Conservation (phyloP, 2,113 vertebrate species). For the Neotoma lepida region DNA sequence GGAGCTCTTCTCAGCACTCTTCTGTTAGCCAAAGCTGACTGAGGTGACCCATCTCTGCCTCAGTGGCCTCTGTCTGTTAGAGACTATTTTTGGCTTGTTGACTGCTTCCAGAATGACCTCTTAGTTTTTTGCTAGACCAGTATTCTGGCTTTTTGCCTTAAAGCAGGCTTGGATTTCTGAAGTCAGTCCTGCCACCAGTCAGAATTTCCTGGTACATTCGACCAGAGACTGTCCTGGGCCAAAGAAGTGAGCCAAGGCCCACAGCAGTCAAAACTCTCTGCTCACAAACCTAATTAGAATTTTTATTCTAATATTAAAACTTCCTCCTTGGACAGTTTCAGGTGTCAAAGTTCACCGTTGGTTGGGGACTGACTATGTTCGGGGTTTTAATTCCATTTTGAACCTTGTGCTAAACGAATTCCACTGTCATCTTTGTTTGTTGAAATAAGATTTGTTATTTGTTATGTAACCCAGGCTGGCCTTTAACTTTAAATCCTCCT, state of each 20-base stretch:
- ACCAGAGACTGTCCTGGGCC: neutral
- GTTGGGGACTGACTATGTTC: neutral
- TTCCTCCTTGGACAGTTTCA: neutral
- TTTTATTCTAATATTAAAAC: constrained; percentile 18
- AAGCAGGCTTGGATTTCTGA: neutral
- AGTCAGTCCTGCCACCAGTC: neutral
- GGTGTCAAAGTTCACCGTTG: neutral
- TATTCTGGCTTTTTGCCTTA: neutral
- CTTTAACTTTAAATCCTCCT: neutral
- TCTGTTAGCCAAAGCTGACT: neutral
- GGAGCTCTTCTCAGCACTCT: neutral
- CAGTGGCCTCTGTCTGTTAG: neutral
- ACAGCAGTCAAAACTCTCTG: neutral
- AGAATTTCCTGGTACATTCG: neutral
- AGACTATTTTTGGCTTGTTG: neutral
- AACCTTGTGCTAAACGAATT: neutral
- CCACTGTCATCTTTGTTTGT: neutral
- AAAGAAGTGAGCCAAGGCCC: neutral
- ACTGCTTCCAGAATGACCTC: constrained; percentile 9
- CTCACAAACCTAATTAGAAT: neutral
- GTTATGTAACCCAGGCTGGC: neutral
- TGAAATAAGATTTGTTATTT: neutral
- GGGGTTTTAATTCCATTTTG: neutral
- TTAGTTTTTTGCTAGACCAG: neutral
- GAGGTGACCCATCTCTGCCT: neutral